These are phyloP conservation scores for Tipula helvola DNA, from an alignment of 2,888 invertebrate species.

Conservation along the genomic window DNA sequence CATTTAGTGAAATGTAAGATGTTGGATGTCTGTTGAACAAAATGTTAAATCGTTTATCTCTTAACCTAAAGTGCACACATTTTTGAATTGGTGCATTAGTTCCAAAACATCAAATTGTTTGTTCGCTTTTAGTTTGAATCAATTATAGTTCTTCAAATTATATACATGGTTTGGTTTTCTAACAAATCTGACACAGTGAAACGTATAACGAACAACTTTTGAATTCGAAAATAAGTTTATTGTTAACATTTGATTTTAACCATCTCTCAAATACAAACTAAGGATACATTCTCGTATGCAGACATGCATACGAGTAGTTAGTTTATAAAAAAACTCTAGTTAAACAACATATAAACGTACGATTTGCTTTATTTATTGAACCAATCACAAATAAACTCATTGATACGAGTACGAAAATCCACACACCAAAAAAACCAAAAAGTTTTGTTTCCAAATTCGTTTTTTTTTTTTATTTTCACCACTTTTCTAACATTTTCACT, in stretches of 20 bases:
- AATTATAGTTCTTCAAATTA: not conserved
- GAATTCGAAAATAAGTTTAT: not conserved
- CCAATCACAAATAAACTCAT: not conserved
- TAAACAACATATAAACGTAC: not conserved
- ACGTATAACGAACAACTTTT: not conserved
- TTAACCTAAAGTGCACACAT: not conserved
- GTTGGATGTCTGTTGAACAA: not conserved
- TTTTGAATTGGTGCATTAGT: not conserved
- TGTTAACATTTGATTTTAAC: not conserved
- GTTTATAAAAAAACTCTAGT: not conserved
- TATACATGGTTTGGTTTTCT: not conserved
- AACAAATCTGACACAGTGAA: not conserved
- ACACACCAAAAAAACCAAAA: not conserved
- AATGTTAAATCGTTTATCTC: not conserved
- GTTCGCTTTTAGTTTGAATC: not conserved
- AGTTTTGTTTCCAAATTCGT: not conserved
- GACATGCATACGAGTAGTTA: not conserved
- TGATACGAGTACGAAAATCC: not conserved
- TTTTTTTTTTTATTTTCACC: not conserved
- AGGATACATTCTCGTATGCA: not conserved
- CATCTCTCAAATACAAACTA: not conserved
- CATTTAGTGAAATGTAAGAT: not conserved
- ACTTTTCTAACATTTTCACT: not conserved
- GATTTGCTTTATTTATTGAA: not conserved
- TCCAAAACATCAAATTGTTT: not conserved